Evolutionary conservation across 2,797 vertebrate species (phyloP).

Genomic region (Dendrocincla fuliginosa): DNA sequence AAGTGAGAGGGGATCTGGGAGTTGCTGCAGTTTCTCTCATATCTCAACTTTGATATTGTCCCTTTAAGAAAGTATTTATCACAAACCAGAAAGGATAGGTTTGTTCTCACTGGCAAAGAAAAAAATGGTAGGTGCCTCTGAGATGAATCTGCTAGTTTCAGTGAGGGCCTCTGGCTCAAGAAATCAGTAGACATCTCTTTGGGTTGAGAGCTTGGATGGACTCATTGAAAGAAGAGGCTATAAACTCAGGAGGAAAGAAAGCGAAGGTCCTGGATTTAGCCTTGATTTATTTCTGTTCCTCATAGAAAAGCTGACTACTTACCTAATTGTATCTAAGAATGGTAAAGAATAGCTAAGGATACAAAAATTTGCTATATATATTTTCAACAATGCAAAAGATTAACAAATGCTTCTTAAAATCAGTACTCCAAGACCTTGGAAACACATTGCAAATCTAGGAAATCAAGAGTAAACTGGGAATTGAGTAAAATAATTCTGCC

Average conservation of each 20-base stretch:
- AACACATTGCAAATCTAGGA: conserved; percentile 45
- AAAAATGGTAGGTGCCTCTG: background rate
- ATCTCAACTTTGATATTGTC: background rate
- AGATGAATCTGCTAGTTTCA: background rate
- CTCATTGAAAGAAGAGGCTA: background rate
- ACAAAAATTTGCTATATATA: background rate
- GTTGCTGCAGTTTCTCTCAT: background rate
- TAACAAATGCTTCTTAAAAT: background rate
- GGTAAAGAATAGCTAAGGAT: background rate
- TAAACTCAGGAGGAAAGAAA: background rate
- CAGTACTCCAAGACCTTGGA: conserved; percentile 1
- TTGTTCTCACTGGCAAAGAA: background rate
- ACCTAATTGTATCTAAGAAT: background rate
- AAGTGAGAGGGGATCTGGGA: background rate
- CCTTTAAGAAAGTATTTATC: background rate
- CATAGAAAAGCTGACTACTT: background rate
- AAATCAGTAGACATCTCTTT: background rate
- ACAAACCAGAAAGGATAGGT: background rate
- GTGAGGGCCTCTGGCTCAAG: background rate
- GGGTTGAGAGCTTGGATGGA: background rate
- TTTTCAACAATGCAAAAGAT: background rate
- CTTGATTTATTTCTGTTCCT: background rate
- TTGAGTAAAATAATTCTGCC: conserved; percentile 63
- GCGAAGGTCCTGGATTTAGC: background rate
- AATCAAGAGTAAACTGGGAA: conserved; percentile 62